Base-by-base conservation (phyloP, 2,888 invertebrate species). In the Melikaiella ostensackeni region DNA sequence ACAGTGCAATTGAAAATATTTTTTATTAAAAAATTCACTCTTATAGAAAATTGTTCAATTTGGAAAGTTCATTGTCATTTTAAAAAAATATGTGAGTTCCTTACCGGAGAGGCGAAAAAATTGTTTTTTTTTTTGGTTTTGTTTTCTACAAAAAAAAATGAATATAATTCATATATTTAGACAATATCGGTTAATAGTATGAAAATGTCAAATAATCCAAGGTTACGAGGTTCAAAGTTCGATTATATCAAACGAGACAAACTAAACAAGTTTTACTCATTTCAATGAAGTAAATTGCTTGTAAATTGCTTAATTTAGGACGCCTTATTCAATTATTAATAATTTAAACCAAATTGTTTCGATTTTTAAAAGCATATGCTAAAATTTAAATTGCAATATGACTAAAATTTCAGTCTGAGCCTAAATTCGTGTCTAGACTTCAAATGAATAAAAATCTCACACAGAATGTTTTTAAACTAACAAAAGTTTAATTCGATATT, bases 401-500 rank as follows among this genome's bases (percentile, higher is more conserved):
- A 33, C 33, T 33, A 33, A 4, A 30, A 8, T 2, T 9, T 0
- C 11, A 11, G 1, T 11, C 1, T 11, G 7, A 7, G 8, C 35
- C 35, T 35, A 7, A 35, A 35, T 35, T 8, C 35, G 35, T 7
- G 35, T 35, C 35, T 35, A 35, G 35, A 35, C 9, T 35, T 1
- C 6, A 38, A 38, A 38, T 11, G 11, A 38, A 38, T 35, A 38
- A 38, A 38, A 38, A 38, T 38, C 11, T 11, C 13, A 38, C 11
- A 38, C 24, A 55, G 19, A 62, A n/a, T 42, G n/a, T 3, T 73
- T 74, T 13, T 59, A 35, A 38, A 55, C 6, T 64, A 63, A 21
- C 6, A 30, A 55, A 33, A 75, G 61, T 61, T 70, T 76, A 55
- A 62, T 73, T 38, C n/a, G 75, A 24, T 74, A 38, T 76, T 64